Base-by-base conservation (phyloP, 2,888 invertebrate genomes). In the Chrysina gloriosa region DNA sequence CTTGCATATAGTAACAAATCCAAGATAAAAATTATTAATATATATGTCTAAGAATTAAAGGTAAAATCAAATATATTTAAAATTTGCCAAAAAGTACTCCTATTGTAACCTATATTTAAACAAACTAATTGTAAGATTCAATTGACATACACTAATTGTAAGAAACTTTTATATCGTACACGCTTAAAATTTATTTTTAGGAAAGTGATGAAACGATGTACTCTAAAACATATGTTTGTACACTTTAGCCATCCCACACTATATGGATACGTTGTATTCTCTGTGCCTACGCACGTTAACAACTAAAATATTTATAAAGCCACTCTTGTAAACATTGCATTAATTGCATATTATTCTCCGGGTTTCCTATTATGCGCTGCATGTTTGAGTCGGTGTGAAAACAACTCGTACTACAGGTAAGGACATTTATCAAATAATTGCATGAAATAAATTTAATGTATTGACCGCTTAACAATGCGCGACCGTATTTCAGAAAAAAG, bases 331-430 rank as follows among this genome's bases (percentile, higher is more conserved):
- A 31, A 52, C 19, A 31, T 52, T 52, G 52, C 11, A 31, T 52
- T 31, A 52, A 52, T 52, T 52, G 19, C 52, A 52, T 52, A 31
- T 52, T 52, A 52, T 52, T 31, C 31, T 52, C 19, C 14, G 7
- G n/a, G 45, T 45, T 19, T 47, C 31, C 19, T 29, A 52, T 52
- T 52, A 52, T 52, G 25, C 34, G 34, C 31, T 9, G 29, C 52
- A 16, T 14, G 52, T 31, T n/a, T 52, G 39, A 39, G 11, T 2
- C 34, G n/a, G n/a, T n/a, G n/a, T n/a, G n/a, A 21, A 36, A 11
- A 36, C 36, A 9, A 36, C 36, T 36, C 14, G 11, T 4, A 19
- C 45, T 45, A 19, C 21, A 45, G 45, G 45, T 19, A 45, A 45
- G 9, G 19, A 31, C 52, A 31, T 52, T 16, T 19, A 52, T 31